Evolutionary conservation across 2,797 vertebrate species (phyloP), one percentile per base, ranked within the genome.

Genomic region (Rhinoraja longicauda): DNA sequence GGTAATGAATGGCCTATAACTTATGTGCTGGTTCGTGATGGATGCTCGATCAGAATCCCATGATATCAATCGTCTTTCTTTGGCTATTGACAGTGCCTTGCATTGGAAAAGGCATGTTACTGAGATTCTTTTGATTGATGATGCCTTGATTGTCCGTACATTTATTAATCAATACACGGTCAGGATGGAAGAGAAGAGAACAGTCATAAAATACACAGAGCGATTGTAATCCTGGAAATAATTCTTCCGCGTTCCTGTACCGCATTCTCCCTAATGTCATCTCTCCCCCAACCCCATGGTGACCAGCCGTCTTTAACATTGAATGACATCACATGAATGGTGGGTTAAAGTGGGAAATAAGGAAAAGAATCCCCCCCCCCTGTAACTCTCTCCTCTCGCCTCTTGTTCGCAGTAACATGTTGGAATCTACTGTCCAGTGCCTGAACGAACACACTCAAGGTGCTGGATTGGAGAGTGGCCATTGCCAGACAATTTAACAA

Each of bases 1-100:
- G 64, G 21, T 67, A 88, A 88, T n/a, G 64, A 88, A 67, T 88
- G n/a, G 32, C 88, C 84, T 88, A 19, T 67, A 67, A 67, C n/a
- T 67, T 21, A 88, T 67, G 67, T 36, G 59, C 6, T 88, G 62
- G n/a, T 2, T 32, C 59, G 17, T 36, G 84, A 88, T 4, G 1
- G 84, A 64, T 88, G 84, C 59, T 21, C n/a, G 13, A 36, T 7
- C n/a, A 84, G 53, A 67, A 67, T 36, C n/a, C 62, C n/a, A 36
- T 67, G n/a, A 88, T 67, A 67, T 36, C 64, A 29, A 59, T 26
- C 9, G 24, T 13, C 81, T 57, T 82, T 57, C 84, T 64, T 19
- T 64, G 15, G 57, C 59, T 29, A 32, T 62, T 88, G 84, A 32
- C n/a, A 10, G 15, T 62, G 5, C 15, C 29, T 86, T 32, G 82